phyloP scores from a whole-genome alignment of 2,888 invertebrate genomes.

The Habrosyne pyritoides region DNA sequence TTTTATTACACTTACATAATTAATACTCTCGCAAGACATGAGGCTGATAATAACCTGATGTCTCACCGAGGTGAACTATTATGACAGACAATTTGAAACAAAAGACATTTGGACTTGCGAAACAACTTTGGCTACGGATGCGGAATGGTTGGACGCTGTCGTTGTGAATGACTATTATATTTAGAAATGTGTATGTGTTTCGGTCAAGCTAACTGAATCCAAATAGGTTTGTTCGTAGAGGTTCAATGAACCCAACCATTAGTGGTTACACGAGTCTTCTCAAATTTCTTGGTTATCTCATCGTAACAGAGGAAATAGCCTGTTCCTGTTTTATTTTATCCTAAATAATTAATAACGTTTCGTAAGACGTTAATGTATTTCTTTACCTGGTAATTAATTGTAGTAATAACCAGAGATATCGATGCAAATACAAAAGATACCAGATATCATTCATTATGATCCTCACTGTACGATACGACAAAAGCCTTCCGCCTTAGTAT shows the following conservation, averaged over 20 bases:
- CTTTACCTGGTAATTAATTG: too few relatives aligned
- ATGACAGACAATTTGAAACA: not conserved
- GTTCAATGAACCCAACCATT: slow-evolving; percentile 1
- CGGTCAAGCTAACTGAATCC: slow-evolving; percentile 20
- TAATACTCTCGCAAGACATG: not conserved
- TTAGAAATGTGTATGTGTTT: slow-evolving; percentile 19
- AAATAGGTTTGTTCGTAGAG: slow-evolving; percentile 18
- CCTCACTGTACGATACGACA: not conserved
- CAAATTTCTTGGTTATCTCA: not conserved
- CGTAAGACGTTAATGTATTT: not conserved
- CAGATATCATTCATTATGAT: not conserved
- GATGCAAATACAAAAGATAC: not conserved
- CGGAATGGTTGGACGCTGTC: slow-evolving; percentile 15
- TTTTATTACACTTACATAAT: not conserved
- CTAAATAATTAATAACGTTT: not conserved
- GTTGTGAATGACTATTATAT: slow-evolving; percentile 18
- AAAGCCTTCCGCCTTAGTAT: not conserved
- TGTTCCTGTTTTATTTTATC: not conserved
- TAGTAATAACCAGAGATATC: not conserved
- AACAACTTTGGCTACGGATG: slow-evolving; percentile 3
- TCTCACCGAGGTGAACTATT: not conserved
- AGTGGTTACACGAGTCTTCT: slow-evolving; percentile 1
- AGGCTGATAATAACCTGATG: not conserved
- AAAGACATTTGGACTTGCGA: slow-evolving; percentile 1
- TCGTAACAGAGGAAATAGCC: not conserved